phyloP scores from a whole-genome alignment of 2,888 invertebrate species.

The Melinaea marsaeus region DNA sequence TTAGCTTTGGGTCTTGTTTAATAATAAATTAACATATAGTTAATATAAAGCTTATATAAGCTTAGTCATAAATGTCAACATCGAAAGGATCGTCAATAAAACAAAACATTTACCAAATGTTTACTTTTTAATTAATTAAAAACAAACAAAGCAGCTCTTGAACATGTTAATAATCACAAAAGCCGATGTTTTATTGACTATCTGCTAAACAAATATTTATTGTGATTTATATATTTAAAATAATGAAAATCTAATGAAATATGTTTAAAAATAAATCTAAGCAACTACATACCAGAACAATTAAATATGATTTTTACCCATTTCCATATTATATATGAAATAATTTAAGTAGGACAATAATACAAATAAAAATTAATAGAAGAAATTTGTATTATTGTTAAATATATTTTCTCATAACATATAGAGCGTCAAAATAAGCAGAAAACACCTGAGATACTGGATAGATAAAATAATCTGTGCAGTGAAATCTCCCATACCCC shows the following conservation, averaged over 20 bases:
- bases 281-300: no score
- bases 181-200: conserved; percentile 11
- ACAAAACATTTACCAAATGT: not conserved
- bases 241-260: not conserved
- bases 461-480: conserved; percentile 11
- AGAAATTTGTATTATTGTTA: no score
- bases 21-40: no score
- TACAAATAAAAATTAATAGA: no score
- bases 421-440: conserved; percentile 11
- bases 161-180: conserved; percentile 12
- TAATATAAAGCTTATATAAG: no score
- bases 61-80: not conserved
- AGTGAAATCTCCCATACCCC: conserved; percentile 7
- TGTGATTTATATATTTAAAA: not conserved
- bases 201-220: not conserved
- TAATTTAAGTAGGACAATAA: no score
- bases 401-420: conserved; percentile 15
- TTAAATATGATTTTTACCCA: no score
- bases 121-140: conserved; percentile 14
- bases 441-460: conserved; percentile 18
- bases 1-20: no score
- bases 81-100: conserved; percentile 13
- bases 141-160: conserved; percentile 8
- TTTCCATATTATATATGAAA: no score
- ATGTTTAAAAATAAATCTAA: no score